Conservation (phyloP, 2,113 vertebrate species). For the Progne subis region DNA sequence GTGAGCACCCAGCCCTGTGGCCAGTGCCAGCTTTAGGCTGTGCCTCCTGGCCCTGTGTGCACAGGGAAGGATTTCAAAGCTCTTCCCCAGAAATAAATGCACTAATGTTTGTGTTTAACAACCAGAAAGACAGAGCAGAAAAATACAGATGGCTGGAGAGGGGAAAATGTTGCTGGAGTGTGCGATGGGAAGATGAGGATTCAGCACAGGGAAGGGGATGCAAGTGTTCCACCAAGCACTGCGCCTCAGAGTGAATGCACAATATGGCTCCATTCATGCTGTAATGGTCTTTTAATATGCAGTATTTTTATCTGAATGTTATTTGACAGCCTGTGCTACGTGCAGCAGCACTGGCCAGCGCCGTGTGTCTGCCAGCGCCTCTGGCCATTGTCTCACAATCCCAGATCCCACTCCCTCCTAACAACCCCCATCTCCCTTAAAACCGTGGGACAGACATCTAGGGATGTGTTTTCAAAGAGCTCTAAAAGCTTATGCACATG, state of each 20-base stretch:
- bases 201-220: rapidly evolving
- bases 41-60: not conserved
- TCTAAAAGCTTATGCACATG: not conserved
- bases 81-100: not conserved
- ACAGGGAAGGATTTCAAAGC: not conserved
- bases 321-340: not conserved
- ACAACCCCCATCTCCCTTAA: not conserved
- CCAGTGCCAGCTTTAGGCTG: not conserved
- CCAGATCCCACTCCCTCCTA: not conserved
- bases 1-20: not conserved
- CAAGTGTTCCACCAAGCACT: not conserved
- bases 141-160: rapidly evolving
- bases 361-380: rapidly evolving
- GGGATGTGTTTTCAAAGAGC: not conserved
- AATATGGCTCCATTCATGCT: not conserved
- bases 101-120: not conserved
- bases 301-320: not conserved
- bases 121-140: not conserved
- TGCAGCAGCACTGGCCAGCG: not conserved
- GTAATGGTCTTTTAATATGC: rapidly evolving
- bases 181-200: not conserved
- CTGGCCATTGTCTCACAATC: not conserved
- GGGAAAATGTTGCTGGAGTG: not conserved
- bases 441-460: not conserved
- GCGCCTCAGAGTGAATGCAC: not conserved